Conservation (phyloP, 1,140 invertebrate genomes). For the Nebria ingens region DNA sequence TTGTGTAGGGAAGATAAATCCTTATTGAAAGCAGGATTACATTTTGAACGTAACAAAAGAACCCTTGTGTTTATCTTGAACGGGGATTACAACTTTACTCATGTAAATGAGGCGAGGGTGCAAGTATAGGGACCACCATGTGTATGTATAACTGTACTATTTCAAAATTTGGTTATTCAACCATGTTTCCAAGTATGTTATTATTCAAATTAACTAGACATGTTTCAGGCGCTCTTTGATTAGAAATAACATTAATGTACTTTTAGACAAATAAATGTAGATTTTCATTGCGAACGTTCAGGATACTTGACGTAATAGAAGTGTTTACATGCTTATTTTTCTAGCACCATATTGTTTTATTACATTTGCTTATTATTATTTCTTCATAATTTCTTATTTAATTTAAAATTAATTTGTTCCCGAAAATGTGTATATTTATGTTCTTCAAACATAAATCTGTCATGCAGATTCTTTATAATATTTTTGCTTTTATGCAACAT, state of each 20-base stretch:
- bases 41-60: neutral
- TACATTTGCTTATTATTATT: too few relatives aligned
- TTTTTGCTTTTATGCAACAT: too few relatives aligned
- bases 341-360: too few relatives aligned
- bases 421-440: too few relatives aligned
- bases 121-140: neutral
- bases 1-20: neutral
- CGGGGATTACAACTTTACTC: neutral
- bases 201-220: neutral
- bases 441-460: too few relatives aligned
- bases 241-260: neutral
- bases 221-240: neutral
- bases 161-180: neutral
- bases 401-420: too few relatives aligned
- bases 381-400: too few relatives aligned
- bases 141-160: neutral
- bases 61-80: neutral
- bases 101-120: neutral
- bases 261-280: neutral
- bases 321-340: too few relatives aligned
- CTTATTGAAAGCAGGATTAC: neutral
- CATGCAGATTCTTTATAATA: too few relatives aligned
- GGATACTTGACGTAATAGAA: too few relatives aligned
- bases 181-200: neutral
- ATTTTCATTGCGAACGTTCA: too few relatives aligned